Evolutionary conservation across 2,797 vertebrate species (phyloP).

Genomic region (Odontamblyopus rebecca): DNA sequence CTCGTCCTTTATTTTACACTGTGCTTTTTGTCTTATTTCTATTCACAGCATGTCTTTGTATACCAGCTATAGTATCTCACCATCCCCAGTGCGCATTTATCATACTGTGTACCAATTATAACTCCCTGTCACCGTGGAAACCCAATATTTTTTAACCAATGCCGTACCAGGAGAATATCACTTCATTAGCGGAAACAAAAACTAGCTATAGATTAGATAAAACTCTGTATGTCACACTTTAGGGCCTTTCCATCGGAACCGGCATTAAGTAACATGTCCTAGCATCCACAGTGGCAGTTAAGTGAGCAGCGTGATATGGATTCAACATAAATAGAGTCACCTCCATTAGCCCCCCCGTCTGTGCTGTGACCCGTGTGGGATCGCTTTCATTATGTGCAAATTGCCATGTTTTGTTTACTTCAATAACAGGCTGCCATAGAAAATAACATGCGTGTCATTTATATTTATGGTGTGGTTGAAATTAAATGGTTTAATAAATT

Average conservation of each 20-base stretch:
- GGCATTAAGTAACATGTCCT: slow-evolving; percentile 10
- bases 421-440: too few species aligned
- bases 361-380: slow-evolving; percentile 21
- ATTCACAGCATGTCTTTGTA: slow-evolving; percentile 25
- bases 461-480: not conserved
- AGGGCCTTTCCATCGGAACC: too few species aligned
- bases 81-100: slow-evolving; percentile 42
- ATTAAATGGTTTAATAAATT: not conserved
- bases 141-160: not conserved
- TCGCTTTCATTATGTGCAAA: slow-evolving; percentile 5
- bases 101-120: slow-evolving; percentile 42
- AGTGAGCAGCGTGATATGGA: slow-evolving; percentile 26
- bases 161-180: not conserved
- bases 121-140: slow-evolving; percentile 24
- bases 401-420: slow-evolving; percentile 5
- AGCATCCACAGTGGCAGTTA: slow-evolving; percentile 18
- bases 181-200: slow-evolving; percentile 7
- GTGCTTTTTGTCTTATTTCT: slow-evolving; percentile 35
- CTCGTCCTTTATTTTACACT: too few species aligned
- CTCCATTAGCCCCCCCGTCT: slow-evolving; percentile 38
- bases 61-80: slow-evolving; percentile 19
- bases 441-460: not conserved
- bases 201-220: not conserved
- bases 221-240: too few species aligned
- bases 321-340: slow-evolving; percentile 18